Evolutionary conservation across 2,113 vertebrate genomes (phyloP), one percentile per base, ranked within the genome.

Genomic region (Xyrauchen texanus): DNA sequence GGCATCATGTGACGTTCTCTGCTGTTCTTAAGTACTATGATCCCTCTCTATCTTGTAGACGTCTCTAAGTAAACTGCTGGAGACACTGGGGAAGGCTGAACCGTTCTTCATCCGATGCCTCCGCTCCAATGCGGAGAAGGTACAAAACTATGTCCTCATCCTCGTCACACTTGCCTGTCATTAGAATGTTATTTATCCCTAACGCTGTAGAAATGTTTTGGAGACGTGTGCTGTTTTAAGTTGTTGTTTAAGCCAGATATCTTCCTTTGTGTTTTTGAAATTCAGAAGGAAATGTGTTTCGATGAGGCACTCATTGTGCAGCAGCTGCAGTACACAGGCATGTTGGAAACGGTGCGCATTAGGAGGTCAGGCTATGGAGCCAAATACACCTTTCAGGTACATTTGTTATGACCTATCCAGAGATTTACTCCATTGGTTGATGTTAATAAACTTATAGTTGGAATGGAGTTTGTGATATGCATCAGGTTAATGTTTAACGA

Each of bases 71-170:
- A 99, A 99, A 86, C 93, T 99, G 42, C 67, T 99, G 86, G 97
- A 96, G 89, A 95, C 97, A 0, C 89, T 99, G 85, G 93, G 95
- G 9, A 94, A 90, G 87, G 98, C 98, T 0, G 98, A 99, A 80
- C 98, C 98, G 0, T 99, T 97, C 90, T 99, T 99, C 87, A 98
- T 99, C 82, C 95, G 98, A 34, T 99, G 98, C 81, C 97, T 99
- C 81, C 96, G 98, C 81, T 98, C 98, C 82, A 99, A 99, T 0
- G 94, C 96, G 0, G 94, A 98, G 85, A 99, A 99, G 97, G 98
- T 98, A 68, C 3, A n/a, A 77, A n/a, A 67, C 13, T 4, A 3
- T 34, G 21, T 34, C 21, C 21, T 34, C 21, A 34, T 34, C 21
- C 21, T 34, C 21, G 1, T 34, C 21, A 34, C 21, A 34, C 21